phyloP scores from a whole-genome alignment of 2,888 invertebrate genomes.

The Gymnosoma rotundatum region DNA sequence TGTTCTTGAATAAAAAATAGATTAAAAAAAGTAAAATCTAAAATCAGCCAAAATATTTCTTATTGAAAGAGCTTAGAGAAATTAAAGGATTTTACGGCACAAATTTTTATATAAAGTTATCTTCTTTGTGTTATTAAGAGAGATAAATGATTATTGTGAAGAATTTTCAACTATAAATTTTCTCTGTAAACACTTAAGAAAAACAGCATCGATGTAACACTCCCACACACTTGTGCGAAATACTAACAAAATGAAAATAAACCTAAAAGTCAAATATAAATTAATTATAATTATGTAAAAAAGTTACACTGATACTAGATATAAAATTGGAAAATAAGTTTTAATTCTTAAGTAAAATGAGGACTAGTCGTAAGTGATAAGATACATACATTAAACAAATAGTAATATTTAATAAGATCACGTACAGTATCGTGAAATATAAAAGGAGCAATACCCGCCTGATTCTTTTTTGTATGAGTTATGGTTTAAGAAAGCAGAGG shows the following conservation, averaged over 20 bases:
- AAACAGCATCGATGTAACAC: neutral
- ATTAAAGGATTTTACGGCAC: slow-evolving; percentile 64
- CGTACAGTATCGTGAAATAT: too few species aligned
- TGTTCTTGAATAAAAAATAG: slow-evolving; percentile 5
- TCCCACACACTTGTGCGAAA: neutral
- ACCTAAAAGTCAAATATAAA: too few species aligned
- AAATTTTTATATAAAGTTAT: slow-evolving; percentile 53
- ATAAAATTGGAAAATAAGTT: too few species aligned
- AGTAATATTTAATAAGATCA: too few species aligned
- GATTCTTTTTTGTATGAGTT: too few species aligned
- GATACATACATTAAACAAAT: too few species aligned
- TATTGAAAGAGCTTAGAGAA: slow-evolving; percentile 46
- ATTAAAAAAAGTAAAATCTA: neutral
- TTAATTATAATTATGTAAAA: too few species aligned
- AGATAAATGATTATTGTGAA: slow-evolving; percentile 60
- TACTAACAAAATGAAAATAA: neutral
- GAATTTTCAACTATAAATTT: slow-evolving; percentile 62
- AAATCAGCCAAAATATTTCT: slow-evolving; percentile 23
- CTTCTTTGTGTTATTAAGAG: slow-evolving; percentile 60
- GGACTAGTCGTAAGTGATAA: too few species aligned
- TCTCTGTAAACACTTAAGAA: slow-evolving; percentile 49
- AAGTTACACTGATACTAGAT: too few species aligned
- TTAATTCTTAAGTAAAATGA: too few species aligned
- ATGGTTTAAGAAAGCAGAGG: too few species aligned
- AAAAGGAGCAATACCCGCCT: too few species aligned